A percentile compares a stretch with the other conserved stretches of the same genome.
Evolutionary conservation across 1,140 invertebrate species (phyloP).

Genomic region (Drosophila tristis): DNA sequence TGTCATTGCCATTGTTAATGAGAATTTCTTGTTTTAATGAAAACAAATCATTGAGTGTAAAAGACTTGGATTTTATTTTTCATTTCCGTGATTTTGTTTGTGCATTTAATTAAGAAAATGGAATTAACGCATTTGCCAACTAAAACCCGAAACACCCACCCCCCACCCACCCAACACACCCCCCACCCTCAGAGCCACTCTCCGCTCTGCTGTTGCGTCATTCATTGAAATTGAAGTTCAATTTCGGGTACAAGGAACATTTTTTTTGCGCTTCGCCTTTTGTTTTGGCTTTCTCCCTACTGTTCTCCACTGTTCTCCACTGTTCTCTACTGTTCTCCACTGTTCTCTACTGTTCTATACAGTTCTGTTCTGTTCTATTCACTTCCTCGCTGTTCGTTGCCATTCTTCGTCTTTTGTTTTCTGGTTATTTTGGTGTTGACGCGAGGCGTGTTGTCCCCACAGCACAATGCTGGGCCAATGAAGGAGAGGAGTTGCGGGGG

Average conservation of each 20-base stretch:
- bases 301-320: too few relatives aligned
- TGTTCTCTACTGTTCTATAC: slow-evolving; percentile 2
- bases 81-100: slow-evolving; percentile 83
- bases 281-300: slow-evolving; percentile 25
- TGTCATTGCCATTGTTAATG: slow-evolving; percentile 83
- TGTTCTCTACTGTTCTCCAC: too few relatives aligned
- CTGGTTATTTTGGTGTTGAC: slow-evolving; percentile 30
- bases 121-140: slow-evolving; percentile 78
- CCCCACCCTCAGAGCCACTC: neutral
- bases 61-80: slow-evolving; percentile 83
- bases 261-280: slow-evolving; percentile 30
- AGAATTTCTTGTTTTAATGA: slow-evolving; percentile 84
- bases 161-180: too few relatives aligned
- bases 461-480: slow-evolving; percentile 46
- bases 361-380: neutral
- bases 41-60: slow-evolving; percentile 84
- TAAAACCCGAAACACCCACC: too few relatives aligned
- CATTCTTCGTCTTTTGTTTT: slow-evolving; percentile 23
- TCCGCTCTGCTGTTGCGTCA: slow-evolving; percentile 26
- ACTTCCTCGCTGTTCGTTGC: slow-evolving; percentile 24
- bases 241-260: slow-evolving; percentile 46
- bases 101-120: slow-evolving; percentile 84
- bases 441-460: slow-evolving; percentile 52
- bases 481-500: neutral
- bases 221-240: slow-evolving; percentile 59